Evolutionary conservation across 2,113 vertebrate genomes (phyloP), one percentile per base, ranked within the genome.

Genomic region (Sylvia atricapilla): DNA sequence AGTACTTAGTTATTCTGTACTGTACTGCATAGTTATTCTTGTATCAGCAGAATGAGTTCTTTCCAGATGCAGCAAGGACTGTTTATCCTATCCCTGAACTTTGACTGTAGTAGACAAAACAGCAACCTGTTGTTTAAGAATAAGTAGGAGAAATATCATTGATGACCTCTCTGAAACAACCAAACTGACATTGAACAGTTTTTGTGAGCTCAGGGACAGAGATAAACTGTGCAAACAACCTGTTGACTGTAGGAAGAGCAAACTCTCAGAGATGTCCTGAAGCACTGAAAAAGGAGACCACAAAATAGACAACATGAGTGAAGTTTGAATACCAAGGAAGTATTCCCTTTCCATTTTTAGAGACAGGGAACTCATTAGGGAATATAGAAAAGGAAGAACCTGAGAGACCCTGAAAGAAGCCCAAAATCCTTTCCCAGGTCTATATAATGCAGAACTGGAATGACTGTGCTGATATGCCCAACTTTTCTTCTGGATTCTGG

Each of bases 21-120:
- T 0, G 1, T 37, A 60, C 28, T 64, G 20, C 1, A 0, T 18
- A 41, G 7, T 47, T 80, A n/a, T 43, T 27, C 30, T 44, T 44
- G 15, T 28, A 13, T 53, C 28, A 58, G 10, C 0, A 1, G 30
- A 64, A 60, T 64, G 53, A 64, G 39, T 44, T 43, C 24, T 72
- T n/a, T 73, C 55, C n/a, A 60, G 12, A 8, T 46, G 13, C 8
- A 43, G 41, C 28, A 31, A 53, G 22, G 44, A 13, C 9, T 55
- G 8, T 11, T 50, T 60, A 76, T 33, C 13, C 18, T 60, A 43
- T 8, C 7, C 19, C 46, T 35, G 10, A 76, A 35, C 7, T 52
- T 52, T 31, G 70, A 8, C 15, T 60, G 24, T 35, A 70, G 21
- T 2, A 76, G 31, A 41, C 20, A 39, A 77, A 69, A 31, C 23